Conservation (phyloP, 2,888 invertebrate species). For the Autographa gamma region DNA sequence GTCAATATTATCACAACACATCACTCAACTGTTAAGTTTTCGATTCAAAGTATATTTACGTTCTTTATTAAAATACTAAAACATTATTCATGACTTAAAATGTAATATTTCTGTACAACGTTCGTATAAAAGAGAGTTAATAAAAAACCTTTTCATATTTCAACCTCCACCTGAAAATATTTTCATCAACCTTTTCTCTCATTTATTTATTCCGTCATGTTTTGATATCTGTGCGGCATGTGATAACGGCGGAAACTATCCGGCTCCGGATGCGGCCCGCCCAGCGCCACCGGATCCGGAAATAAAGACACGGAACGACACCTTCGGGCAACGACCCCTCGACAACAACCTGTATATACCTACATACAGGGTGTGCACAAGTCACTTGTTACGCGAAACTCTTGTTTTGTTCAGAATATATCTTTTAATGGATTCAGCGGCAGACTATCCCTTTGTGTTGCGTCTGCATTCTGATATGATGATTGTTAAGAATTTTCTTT, state of each 20-base stretch:
- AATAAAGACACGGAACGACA: slow-evolving; percentile 59
- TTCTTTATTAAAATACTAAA: background rate
- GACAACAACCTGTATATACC: slow-evolving; percentile 29
- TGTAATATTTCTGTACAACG: no score
- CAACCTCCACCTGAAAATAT: background rate
- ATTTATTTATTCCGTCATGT: slow-evolving; percentile 1
- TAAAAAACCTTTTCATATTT: background rate
- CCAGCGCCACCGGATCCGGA: slow-evolving; percentile 58
- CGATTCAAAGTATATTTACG: background rate
- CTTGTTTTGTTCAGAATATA: background rate
- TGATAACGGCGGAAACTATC: slow-evolving; percentile 63
- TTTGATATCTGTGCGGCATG: slow-evolving; percentile 34
- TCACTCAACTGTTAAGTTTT: background rate
- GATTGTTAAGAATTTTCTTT: background rate
- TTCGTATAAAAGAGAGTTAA: background rate
- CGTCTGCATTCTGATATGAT: background rate
- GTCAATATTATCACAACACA: slow-evolving; percentile 4
- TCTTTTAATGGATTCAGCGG: slow-evolving; percentile 12
- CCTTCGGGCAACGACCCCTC: slow-evolving; percentile 57
- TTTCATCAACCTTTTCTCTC: background rate
- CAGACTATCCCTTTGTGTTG: background rate
- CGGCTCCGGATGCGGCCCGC: slow-evolving; percentile 50
- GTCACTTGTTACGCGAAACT: slow-evolving; percentile 45
- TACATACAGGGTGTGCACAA: slow-evolving; percentile 9
- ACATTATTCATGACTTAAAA: background rate